Base-by-base conservation (phyloP, 2,797 vertebrate genomes). In the Xenentodon cancila region DNA sequence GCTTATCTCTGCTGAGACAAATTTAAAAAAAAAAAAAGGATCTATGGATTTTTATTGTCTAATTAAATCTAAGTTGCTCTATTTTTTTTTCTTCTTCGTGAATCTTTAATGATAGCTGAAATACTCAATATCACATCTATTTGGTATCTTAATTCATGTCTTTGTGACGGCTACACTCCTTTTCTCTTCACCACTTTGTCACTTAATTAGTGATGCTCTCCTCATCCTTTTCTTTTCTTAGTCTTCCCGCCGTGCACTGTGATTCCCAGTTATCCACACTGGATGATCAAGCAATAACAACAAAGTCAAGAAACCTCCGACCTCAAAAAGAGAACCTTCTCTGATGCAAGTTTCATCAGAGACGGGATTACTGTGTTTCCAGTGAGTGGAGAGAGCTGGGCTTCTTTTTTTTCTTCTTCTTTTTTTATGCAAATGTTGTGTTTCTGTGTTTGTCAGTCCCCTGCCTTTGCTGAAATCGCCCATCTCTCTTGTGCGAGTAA, bases 341-440 rank as follows among this genome's bases (percentile, higher is more conserved):
- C 32, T 22, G 30, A 69, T 12, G 1, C 7, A 15, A 44, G 30
- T 56, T 77, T 66, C 66, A 76, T 73, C 65, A 47, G 12, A 2
- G 12, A 37, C 17, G 52, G 68, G 57, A 73, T 75, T 65, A 62
- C 50, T 77, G 45, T 68, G 60, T 72, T 69, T 62, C 19, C 21
- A 57, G 47, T 34, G 62, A 69, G 54, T 5, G 0, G 8, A 3
- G 8, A 18, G 8, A 5, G 25, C 25, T n/a, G n/a, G n/a, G n/a
- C n/a, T n/a, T n/a, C n/a, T 27, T 27, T 27, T 3, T 27, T 9
- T 32, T 4, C 63, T 61, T 20, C 52, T 46, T 51, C 47, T 56
- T 20, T 51, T 52, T 40, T 27, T 32, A 55, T 71, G 65, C 46
- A 57, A 53, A 64, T 6, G 4, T 42, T 18, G 55, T 5, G n/a